phyloP scores from a whole-genome alignment of 2,888 invertebrate genomes.

The Athalia cordata region DNA sequence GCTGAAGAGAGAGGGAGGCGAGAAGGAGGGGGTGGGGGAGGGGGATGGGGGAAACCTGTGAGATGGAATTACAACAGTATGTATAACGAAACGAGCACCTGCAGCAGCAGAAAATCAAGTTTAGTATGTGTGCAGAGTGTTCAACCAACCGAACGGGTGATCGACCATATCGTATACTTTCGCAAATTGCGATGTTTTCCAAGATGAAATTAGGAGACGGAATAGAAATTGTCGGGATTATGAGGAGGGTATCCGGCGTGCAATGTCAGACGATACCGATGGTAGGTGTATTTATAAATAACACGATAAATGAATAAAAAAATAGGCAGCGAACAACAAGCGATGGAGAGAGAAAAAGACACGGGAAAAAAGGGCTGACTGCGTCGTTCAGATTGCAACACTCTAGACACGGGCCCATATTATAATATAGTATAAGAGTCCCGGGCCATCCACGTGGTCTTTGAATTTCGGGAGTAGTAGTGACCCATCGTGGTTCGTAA shows the following conservation, averaged over 20 bases:
- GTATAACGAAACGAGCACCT: not conserved
- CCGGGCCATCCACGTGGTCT: constrained; percentile 55
- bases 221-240: too few relatives aligned
- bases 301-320: constrained; percentile 2
- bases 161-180: too few relatives aligned
- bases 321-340: constrained; percentile 20
- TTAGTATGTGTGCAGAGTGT: not conserved
- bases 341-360: constrained; percentile 46
- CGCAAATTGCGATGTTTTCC: too few relatives aligned
- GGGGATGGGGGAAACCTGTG: too few relatives aligned
- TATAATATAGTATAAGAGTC: constrained; percentile 20
- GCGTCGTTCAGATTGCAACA: constrained; percentile 49
- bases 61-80: constrained; percentile 5
- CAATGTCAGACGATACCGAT: too few relatives aligned
- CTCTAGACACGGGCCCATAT: constrained; percentile 42
- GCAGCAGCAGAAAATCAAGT: not conserved
- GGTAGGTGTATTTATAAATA: constrained; percentile 16
- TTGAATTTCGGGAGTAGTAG: constrained; percentile 42
- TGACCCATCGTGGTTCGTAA: constrained; percentile 29
- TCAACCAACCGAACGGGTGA: too few relatives aligned
- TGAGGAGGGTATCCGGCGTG: too few relatives aligned
- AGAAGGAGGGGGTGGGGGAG: too few relatives aligned
- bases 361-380: constrained; percentile 41
- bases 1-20: too few relatives aligned
- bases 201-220: too few relatives aligned